phyloP scores from a whole-genome alignment of 2,888 invertebrate species.

The Megaustenia siamemsis region DNA sequence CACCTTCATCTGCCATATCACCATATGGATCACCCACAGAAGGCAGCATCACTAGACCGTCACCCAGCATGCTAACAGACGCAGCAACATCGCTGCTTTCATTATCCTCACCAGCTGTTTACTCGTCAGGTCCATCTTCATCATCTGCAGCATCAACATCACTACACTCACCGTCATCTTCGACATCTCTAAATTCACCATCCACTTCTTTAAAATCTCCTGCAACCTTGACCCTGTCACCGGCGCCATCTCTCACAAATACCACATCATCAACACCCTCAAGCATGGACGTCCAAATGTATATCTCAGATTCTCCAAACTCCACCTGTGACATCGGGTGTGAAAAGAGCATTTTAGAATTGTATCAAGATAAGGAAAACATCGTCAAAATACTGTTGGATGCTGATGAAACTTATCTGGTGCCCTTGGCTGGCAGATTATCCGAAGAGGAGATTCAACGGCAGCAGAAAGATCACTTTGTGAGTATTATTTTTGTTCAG shows the following conservation, averaged over 20 bases:
- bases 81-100: slow-evolving; percentile 10
- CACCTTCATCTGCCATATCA: slow-evolving; percentile 19
- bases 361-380: slow-evolving; percentile 26
- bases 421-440: slow-evolving; percentile 19
- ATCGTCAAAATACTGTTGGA: slow-evolving; percentile 17
- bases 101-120: neutral
- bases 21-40: slow-evolving; percentile 4
- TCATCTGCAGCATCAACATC: neutral
- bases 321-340: slow-evolving; percentile 5
- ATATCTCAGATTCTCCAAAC: neutral
- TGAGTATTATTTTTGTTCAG: neutral
- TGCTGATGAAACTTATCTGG: slow-evolving; percentile 30
- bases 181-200: neutral
- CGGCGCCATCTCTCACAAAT: neutral
- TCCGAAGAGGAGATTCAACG: slow-evolving; percentile 25
- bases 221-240: neutral
- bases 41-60: neutral
- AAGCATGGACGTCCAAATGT: neutral
- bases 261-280: slow-evolving; percentile 1
- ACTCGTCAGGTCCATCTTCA: neutral
- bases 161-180: neutral
- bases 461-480: slow-evolving; percentile 42
- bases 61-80: slow-evolving; percentile 31
- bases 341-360: neutral
- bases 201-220: neutral